Conservation (phyloP, 2,888 invertebrate genomes). For the Coelogynopora nodosa region DNA sequence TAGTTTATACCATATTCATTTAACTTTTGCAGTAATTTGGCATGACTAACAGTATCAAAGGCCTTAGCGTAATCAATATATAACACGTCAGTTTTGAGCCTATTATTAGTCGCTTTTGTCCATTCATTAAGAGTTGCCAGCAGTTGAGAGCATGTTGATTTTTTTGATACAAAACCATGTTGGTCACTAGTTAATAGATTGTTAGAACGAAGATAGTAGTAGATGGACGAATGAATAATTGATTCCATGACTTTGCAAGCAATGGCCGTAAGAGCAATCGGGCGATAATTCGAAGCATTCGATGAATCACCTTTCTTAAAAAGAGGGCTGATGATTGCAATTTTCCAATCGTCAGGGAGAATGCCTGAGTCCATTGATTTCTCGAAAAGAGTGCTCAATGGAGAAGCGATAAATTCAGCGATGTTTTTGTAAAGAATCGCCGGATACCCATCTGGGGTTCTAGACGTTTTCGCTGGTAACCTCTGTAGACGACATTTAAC, state of each 20-base stretch:
- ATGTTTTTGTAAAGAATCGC: background rate
- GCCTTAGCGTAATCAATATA: background rate
- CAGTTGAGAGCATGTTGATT: background rate
- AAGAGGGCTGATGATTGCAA: background rate
- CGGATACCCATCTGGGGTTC: background rate
- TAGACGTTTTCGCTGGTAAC: background rate
- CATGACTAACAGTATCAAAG: background rate
- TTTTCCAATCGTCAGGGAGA: background rate
- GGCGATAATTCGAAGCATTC: background rate
- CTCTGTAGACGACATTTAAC: background rate
- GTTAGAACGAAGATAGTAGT: background rate
- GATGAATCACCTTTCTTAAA: background rate
- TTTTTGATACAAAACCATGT: background rate
- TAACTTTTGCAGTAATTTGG: background rate
- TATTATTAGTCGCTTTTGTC: background rate
- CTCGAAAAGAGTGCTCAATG: background rate
- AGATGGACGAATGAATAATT: background rate
- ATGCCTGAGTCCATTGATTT: background rate
- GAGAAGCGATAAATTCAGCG: background rate
- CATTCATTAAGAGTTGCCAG: background rate
- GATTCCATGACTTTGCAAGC: background rate
- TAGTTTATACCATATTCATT: constrained; percentile 20
- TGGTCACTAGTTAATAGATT: background rate
- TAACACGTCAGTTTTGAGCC: background rate
- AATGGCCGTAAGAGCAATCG: background rate